Evolutionary conservation across 2,113 vertebrate genomes (phyloP), one percentile per base, ranked within the genome.

Genomic region (Columbina picui): DNA sequence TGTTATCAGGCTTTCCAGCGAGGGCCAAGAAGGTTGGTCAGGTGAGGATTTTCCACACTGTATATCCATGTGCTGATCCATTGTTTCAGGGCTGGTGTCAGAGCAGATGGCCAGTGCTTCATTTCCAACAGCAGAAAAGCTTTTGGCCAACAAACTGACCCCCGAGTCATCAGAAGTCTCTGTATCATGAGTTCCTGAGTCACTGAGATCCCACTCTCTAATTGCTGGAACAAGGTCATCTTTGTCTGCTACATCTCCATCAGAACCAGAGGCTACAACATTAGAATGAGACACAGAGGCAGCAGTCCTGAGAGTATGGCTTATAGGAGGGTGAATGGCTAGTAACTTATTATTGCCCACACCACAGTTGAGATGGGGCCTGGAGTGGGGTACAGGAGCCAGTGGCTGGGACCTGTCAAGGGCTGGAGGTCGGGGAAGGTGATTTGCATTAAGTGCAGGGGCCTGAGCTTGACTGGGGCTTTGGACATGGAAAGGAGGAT

Each of bases 1-100:
- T 17, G 45, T 7, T 34, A 95, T 27, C 47, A 96, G 56, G 38
- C 92, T 65, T 26, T 53, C 75, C 73, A 97, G 85, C 0, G 97
- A 97, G 25, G 97, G 96, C 97, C 96, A 97, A 60, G 96, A 96
- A 53, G 67, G 94, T 4, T 89, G 52, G 26, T 97, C 96, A 53
- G 78, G 80, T 34, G 93, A 75, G 26, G 89, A 94, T 76, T 53
- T 94, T 50, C 73, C 84, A 80, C 49, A 27, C 9, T 60, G 75
- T 43, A 7, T 49, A 73, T 79, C 84, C 38, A 22, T 2, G 13
- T 68, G 32, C 25, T 77, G 67, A n/a, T 91, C 77, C 0, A 0
- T 16, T 47, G 22, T 43, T 84, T 94, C 90, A 71, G 65, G 67
- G 65, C 73, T 89, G 45, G 74, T 55, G 22, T 79, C 91, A 69